A percentile compares a stretch with the other conserved stretches of the same genome.
phyloP scores from a whole-genome alignment of 2,888 invertebrate genomes.

The Tetranychus truncatus region DNA sequence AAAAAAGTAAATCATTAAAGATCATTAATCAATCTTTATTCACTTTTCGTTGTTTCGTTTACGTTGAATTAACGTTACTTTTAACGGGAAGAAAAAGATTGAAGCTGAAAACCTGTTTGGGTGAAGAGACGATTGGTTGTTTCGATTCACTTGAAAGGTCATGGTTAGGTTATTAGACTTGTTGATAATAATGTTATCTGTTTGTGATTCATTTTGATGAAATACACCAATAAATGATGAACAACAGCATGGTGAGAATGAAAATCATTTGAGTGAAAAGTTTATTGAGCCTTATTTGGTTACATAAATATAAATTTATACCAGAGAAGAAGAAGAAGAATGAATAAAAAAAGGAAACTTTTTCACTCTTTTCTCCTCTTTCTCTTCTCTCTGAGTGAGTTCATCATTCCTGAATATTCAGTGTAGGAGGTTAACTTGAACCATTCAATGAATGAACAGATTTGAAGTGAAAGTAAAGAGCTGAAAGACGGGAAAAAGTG shows the following conservation, averaged over 20 bases:
- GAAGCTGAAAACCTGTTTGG: too few relatives aligned
- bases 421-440: neutral
- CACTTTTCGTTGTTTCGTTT: too few relatives aligned
- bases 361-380: too few relatives aligned
- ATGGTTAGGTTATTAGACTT: neutral
- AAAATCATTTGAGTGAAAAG: slow-evolving; percentile 1
- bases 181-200: neutral
- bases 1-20: too few relatives aligned
- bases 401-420: neutral
- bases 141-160: neutral
- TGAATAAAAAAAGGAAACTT: too few relatives aligned
- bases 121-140: too few relatives aligned
- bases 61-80: too few relatives aligned
- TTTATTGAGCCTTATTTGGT: neutral
- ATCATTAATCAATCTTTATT: too few relatives aligned
- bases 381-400: neutral
- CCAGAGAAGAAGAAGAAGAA: too few relatives aligned
- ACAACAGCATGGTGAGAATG: neutral
- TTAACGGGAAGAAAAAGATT: too few relatives aligned
- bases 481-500: neutral
- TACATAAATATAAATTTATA: neutral
- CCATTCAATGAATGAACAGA: too few relatives aligned
- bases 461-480: neutral
- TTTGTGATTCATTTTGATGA: neutral
- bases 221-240: neutral